A percentile compares a stretch with the other conserved stretches of the same genome.
phyloP scores from a whole-genome alignment of 2,888 invertebrate genomes.

The Geophilus truncorum region DNA sequence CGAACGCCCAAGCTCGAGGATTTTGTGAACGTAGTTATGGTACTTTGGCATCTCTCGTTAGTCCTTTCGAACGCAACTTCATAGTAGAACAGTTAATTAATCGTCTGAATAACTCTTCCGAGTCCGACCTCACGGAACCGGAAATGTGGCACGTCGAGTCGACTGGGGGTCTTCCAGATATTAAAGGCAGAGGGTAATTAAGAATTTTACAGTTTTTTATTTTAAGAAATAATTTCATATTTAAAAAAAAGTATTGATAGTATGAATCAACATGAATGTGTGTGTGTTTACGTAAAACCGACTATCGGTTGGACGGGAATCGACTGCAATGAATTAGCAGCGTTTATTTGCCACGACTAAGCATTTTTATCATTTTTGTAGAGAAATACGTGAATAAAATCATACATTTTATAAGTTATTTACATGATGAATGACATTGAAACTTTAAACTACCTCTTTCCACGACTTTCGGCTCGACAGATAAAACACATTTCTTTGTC shows the following conservation, averaged over 20 bases:
- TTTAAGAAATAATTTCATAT: not conserved
- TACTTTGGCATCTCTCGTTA: not conserved
- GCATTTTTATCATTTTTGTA: not conserved
- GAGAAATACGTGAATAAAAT: no score
- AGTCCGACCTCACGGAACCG: not conserved
- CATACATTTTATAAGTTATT: no score
- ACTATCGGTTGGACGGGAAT: not conserved
- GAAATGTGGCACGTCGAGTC: not conserved
- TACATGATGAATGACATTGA: not conserved
- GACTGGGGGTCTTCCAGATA: not conserved
- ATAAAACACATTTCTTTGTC: not conserved
- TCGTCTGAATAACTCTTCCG: not conserved
- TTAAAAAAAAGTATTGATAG: no score
- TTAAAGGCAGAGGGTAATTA: not conserved
- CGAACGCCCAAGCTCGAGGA: not conserved
- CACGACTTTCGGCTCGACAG: not conserved
- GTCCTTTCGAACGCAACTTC: slow-evolving; percentile 19
- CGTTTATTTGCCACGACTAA: not conserved
- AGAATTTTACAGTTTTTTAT: not conserved
- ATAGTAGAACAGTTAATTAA: slow-evolving; percentile 21
- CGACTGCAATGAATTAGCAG: not conserved
- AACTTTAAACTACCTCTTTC: no score
- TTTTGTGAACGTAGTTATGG: not conserved
- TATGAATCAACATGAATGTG: not conserved
- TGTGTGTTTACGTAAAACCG: not conserved